Evolutionary conservation across 2,888 invertebrate species (phyloP).

Genomic region (Meliscaeva auricollis): DNA sequence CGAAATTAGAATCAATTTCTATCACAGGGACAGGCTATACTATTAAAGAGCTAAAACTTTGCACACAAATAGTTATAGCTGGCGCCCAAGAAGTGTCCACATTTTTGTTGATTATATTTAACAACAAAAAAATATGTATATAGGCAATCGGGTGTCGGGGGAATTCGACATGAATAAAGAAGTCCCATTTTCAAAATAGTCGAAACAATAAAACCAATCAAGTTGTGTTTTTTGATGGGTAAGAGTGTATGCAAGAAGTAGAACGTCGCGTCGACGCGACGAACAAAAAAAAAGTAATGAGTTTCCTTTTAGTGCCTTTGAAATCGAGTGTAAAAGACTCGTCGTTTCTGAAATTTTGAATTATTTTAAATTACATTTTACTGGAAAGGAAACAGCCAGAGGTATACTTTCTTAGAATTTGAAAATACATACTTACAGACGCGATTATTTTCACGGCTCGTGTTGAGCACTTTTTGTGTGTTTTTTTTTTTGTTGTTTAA

Average conservation of each 20-base stretch:
- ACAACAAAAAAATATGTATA: background rate
- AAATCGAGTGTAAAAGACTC: background rate
- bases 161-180: background rate
- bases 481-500: too few species aligned
- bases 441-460: too few species aligned
- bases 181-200: background rate
- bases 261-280: too few species aligned
- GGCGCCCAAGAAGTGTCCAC: constrained; percentile 36
- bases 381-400: background rate
- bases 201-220: constrained; percentile 29
- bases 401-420: too few species aligned
- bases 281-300: background rate
- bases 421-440: too few species aligned
- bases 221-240: constrained; percentile 1
- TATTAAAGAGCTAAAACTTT: constrained; percentile 29
- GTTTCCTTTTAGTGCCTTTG: background rate
- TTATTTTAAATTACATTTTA: constrained; percentile 9
- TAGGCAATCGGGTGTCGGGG: background rate
- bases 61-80: constrained; percentile 19
- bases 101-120: constrained; percentile 26
- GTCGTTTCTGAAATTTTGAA: background rate
- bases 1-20: constrained; percentile 35
- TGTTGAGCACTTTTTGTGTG: too few species aligned
- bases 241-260: too few species aligned
- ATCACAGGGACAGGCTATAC: too few species aligned